phyloP scores from a whole-genome alignment of 2,888 invertebrate species.

The Trypoxylon attenuatum region DNA sequence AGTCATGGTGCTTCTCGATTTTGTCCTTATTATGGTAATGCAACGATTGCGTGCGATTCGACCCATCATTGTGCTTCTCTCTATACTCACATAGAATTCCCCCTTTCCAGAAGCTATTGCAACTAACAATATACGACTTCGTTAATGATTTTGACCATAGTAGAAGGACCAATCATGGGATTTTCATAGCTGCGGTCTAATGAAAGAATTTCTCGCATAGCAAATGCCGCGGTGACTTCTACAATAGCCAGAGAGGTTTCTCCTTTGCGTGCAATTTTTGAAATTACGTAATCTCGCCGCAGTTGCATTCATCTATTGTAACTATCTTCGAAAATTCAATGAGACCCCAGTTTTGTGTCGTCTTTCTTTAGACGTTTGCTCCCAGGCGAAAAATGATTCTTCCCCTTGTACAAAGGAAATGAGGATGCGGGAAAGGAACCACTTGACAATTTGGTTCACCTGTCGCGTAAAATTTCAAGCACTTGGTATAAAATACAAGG shows the following conservation, averaged over 20 bases:
- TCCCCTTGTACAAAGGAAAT: no score
- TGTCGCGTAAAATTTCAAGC: no score
- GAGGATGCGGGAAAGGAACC: no score
- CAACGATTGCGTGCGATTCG: slow-evolving; percentile 15
- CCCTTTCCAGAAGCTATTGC: no score
- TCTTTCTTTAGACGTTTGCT: no score
- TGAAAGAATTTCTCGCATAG: not conserved
- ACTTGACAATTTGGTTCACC: no score
- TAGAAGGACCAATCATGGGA: not conserved
- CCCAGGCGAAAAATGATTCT: no score
- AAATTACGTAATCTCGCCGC: not conserved
- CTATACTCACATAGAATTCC: slow-evolving; percentile 8
- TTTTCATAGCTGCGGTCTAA: not conserved
- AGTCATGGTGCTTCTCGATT: slow-evolving; percentile 19
- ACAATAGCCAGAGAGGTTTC: not conserved
- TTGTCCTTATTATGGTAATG: slow-evolving; percentile 31
- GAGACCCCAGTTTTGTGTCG: no score
- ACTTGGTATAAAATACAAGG: no score
- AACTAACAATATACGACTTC: no score
- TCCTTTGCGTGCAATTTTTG: not conserved
- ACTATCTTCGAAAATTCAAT: not conserved
- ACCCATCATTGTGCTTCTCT: not conserved
- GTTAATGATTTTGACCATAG: no score
- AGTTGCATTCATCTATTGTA: not conserved
- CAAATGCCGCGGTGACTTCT: slow-evolving; percentile 1